Evolutionary conservation across 2,113 vertebrate species (phyloP).

Genomic region (Balaeniceps rex): DNA sequence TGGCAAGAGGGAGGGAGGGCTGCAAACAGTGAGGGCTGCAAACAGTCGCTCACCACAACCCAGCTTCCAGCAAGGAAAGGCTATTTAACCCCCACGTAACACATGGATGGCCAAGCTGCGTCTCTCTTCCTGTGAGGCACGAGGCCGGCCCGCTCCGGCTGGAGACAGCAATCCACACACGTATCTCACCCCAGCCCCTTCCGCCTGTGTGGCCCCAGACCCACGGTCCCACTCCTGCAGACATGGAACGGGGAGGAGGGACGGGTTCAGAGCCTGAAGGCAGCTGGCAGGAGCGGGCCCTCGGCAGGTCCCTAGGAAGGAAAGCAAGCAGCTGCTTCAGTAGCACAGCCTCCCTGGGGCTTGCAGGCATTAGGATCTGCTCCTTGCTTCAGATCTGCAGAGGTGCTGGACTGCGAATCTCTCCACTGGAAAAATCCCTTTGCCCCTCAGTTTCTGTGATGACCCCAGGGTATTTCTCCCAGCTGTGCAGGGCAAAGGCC

Average conservation of each 20-base stretch:
- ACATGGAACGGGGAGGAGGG: not conserved
- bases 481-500: not conserved
- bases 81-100: not conserved
- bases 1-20: not conserved
- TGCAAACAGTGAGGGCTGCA: not conserved
- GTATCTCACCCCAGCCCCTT: not conserved
- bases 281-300: not conserved
- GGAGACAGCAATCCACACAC: not conserved
- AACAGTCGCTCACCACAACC: not conserved
- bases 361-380: not conserved
- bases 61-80: not conserved
- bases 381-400: not conserved
- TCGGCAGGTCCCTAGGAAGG: not conserved
- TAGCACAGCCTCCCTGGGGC: not conserved
- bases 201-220: accelerated
- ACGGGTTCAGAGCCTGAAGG: not conserved
- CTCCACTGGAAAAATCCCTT: not conserved
- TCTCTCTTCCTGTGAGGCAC: not conserved
- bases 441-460: not conserved
- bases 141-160: not conserved
- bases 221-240: not conserved
- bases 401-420: not conserved
- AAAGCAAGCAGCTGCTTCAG: not conserved
- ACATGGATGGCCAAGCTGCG: not conserved
- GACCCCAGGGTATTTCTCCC: not conserved